These are phyloP conservation scores for Gavialis gangeticus DNA, from an alignment of 2,113 vertebrate genomes.

Conservation along the genomic window DNA sequence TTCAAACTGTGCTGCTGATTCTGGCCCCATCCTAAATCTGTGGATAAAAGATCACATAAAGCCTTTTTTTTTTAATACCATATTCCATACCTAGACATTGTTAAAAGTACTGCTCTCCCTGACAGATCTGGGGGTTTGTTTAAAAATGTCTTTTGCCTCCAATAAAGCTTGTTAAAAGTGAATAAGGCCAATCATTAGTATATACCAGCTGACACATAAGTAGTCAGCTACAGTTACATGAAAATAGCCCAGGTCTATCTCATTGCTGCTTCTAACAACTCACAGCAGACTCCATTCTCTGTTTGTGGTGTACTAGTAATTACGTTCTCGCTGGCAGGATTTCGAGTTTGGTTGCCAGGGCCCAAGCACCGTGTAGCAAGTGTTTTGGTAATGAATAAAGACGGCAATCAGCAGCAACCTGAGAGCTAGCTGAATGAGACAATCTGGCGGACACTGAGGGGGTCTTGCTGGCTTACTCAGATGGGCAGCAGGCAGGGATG, in stretches of 20 bases:
- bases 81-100: background rate
- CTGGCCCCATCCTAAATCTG: background rate
- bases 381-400: constrained; percentile 79
- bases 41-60: background rate
- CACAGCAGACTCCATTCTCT: constrained; percentile 63
- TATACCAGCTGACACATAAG: background rate
- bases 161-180: background rate
- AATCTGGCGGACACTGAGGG: constrained; percentile 73
- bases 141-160: background rate
- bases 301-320: constrained; percentile 69
- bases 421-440: constrained; percentile 73
- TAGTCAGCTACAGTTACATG: constrained; percentile 1
- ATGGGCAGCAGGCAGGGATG: constrained; percentile 76
- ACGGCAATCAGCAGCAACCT: constrained; percentile 74
- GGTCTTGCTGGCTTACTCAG: constrained; percentile 70
- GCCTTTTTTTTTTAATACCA: background rate
- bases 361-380: constrained; percentile 68
- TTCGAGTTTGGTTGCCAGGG: constrained; percentile 66
- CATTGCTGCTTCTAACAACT: constrained; percentile 44
- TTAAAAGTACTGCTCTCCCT: background rate
- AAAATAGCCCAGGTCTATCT: constrained; percentile 28
- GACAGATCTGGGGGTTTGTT: background rate
- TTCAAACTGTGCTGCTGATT: rapidly evolving
- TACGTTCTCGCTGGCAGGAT: constrained; percentile 64
- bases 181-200: background rate